phyloP scores from a whole-genome alignment of 2,113 vertebrate genomes.

The Bubalus kerabau region DNA sequence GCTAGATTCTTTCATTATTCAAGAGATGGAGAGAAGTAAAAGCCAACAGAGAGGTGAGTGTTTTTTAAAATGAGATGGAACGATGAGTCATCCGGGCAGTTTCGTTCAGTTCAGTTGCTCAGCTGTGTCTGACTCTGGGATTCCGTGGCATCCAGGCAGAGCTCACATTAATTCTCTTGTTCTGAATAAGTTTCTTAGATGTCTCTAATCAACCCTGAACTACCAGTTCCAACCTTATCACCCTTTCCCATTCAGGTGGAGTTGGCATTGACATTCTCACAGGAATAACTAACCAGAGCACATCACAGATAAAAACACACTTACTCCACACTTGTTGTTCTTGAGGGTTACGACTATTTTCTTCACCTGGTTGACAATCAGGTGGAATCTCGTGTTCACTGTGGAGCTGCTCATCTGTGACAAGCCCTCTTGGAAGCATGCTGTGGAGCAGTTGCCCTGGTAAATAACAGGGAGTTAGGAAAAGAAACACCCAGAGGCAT shows the following conservation, averaged over 20 bases:
- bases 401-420: conserved; percentile 4
- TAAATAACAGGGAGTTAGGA: background rate
- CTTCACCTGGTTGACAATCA: background rate
- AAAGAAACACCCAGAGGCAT: background rate
- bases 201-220: background rate
- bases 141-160: background rate
- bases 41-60: no score
- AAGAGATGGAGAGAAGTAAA: background rate
- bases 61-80: background rate
- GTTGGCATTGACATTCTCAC: background rate
- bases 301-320: background rate
- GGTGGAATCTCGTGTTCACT: accelerated
- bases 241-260: background rate
- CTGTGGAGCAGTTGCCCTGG: conserved; percentile 51
- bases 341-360: background rate
- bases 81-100: accelerated
- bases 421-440: conserved; percentile 59
- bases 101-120: background rate
- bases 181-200: background rate
- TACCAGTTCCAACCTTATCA: background rate
- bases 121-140: background rate
- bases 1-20: background rate
- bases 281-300: background rate
- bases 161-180: background rate
- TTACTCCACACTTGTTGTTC: conserved; percentile 43